Evolutionary conservation across 2,113 vertebrate species (phyloP), one percentile per base, ranked within the genome.

Genomic region (Vimba vimba): DNA sequence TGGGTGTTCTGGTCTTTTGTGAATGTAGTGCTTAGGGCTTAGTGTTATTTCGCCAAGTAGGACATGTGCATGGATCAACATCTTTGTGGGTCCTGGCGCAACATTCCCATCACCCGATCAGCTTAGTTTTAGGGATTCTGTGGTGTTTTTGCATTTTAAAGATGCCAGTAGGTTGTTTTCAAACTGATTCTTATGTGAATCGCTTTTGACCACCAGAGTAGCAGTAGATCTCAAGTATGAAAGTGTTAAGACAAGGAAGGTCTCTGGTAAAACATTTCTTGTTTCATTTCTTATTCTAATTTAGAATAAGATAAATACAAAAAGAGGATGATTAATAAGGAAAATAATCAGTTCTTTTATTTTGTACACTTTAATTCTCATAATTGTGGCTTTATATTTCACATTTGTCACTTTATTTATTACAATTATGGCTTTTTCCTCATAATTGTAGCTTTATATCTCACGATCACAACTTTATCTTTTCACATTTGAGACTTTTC

Each of bases 51-150:
- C 15, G 11, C 21, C 21, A 79, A 79, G 12, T 62, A n/a, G 30
- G 30, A 77, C 47, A 55, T 77, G 23, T 79, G 55, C 30, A 71
- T 60, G 33, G 33, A 60, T 79, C 33, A 60, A 39, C 55, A 60
- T 62, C 55, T n/a, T 62, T 79, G 33, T 60, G 12, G 19, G 55
- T 59, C 21, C 15, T 75, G n/a, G 6, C 12, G 3, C 73, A 75
- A 7, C 12, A 50, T 52, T 27, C 6, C 45, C 7, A 76, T 50
- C 45, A 52, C 15, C 25, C 6, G 47, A 76, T 76, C 45, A 27
- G 43, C 23, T 52, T 76, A 76, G 74, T 47, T 47, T 76, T 52
- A 76, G 45, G 73, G 45, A 69, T 69, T 69, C 8, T 69, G 17
- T 36, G 33, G 10, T 69, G 33, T 19, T 8, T 69, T 69, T 69